A percentile compares a stretch with the other conserved stretches of the same genome.
Evolutionary conservation across 2,888 invertebrate genomes (phyloP).

Genomic region (Tipula confusa): DNA sequence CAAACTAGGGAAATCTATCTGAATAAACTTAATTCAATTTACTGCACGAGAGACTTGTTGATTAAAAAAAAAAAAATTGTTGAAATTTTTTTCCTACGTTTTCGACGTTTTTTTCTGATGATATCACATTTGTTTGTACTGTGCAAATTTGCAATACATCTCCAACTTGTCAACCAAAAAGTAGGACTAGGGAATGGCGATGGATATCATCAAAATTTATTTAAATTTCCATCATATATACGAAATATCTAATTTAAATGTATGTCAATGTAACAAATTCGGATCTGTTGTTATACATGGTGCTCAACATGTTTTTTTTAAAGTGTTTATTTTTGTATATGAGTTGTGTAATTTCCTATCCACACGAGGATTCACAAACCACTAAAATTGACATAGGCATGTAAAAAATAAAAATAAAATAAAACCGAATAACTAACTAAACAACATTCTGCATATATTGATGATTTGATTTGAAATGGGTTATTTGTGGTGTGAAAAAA

Average conservation of each 20-base stretch:
- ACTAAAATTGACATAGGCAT: background rate
- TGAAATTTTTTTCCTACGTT: too few relatives aligned
- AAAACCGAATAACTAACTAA: background rate
- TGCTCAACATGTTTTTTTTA: background rate
- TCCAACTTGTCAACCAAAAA: background rate
- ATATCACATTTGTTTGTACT: background rate
- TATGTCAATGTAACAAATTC: background rate
- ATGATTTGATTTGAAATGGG: background rate
- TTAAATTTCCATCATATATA: background rate
- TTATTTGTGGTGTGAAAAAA: background rate
- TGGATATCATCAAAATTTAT: background rate
- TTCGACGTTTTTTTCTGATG: background rate
- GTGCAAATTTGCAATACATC: background rate
- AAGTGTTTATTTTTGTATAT: background rate
- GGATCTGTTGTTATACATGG: background rate
- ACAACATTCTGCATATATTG: background rate
- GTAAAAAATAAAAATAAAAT: background rate
- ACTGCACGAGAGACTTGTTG: background rate
- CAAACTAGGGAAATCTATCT: background rate
- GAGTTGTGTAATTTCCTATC: background rate
- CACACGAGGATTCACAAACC: background rate
- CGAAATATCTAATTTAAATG: background rate
- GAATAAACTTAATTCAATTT: background rate
- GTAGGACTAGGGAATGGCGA: background rate
- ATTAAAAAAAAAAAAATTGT: background rate